phyloP scores from a whole-genome alignment of 2,113 vertebrate species.

The Charina bottae region DNA sequence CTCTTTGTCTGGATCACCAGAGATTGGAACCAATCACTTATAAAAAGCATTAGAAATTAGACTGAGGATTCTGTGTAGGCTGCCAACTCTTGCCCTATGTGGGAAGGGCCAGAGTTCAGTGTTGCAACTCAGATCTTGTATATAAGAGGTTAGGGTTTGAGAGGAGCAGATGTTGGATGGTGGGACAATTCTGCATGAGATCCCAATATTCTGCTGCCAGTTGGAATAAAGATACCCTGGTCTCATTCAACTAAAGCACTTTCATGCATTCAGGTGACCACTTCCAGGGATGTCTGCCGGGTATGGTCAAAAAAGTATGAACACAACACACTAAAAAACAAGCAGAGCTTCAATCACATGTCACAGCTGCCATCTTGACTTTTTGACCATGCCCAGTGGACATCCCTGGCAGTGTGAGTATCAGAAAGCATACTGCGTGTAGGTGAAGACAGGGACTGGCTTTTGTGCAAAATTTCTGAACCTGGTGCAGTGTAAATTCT shows the following conservation, averaged over 20 bases:
- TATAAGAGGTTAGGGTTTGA: neutral
- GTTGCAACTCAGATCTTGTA: neutral
- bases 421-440: too few species aligned
- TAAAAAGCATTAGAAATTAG: too few species aligned
- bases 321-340: too few species aligned
- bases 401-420: too few species aligned
- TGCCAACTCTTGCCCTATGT: neutral
- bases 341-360: too few species aligned
- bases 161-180: neutral
- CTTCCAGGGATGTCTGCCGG: too few species aligned
- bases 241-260: neutral
- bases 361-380: too few species aligned
- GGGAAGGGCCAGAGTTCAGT: neutral
- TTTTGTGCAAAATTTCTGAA: too few species aligned
- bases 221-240: neutral
- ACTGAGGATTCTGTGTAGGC: neutral
- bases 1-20: neutral
- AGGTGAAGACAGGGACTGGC: too few species aligned
- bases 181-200: neutral
- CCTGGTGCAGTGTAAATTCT: too few species aligned
- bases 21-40: neutral
- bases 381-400: too few species aligned
- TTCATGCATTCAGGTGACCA: neutral
- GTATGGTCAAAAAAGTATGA: too few species aligned
- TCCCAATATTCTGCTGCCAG: neutral